Evolutionary conservation across 2,888 invertebrate species (phyloP).

Genomic region (Polyploca ridens): DNA sequence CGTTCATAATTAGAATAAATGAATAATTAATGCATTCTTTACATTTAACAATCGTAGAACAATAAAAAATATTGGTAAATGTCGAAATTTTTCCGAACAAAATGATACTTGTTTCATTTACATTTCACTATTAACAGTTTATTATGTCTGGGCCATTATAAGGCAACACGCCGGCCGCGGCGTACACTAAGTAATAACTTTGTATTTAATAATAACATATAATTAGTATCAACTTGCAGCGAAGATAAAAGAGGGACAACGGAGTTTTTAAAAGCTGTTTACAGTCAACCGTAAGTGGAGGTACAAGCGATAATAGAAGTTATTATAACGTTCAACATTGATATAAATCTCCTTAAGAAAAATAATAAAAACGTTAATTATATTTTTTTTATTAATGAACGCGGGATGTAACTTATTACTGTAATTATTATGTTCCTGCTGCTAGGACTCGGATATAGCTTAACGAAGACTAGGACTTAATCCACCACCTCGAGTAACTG

Average conservation of each 20-base stretch:
- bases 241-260: constrained; percentile 77
- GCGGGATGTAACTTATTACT: not conserved
- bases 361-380: not conserved
- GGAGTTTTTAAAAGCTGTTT: constrained; percentile 81
- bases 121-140: constrained; percentile 62
- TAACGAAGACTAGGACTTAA: too few species aligned
- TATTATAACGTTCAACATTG: not conserved
- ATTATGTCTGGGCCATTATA: constrained; percentile 58
- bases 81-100: constrained; percentile 55
- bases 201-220: constrained; percentile 81
- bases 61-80: constrained; percentile 60
- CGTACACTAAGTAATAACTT: constrained; percentile 73
- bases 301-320: constrained; percentile 62
- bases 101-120: constrained; percentile 63
- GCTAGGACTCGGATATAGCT: not conserved
- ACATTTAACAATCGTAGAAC: constrained; percentile 58
- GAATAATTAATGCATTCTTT: constrained; percentile 64
- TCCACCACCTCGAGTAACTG: too few species aligned
- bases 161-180: constrained; percentile 55
- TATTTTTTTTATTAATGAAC: not conserved
- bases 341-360: not conserved
- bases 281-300: constrained; percentile 74
- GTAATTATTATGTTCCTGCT: not conserved
- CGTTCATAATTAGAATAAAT: constrained; percentile 65
- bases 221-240: constrained; percentile 77